Conservation (phyloP, 2,797 vertebrate species). For the Sarcoramphus papa region DNA sequence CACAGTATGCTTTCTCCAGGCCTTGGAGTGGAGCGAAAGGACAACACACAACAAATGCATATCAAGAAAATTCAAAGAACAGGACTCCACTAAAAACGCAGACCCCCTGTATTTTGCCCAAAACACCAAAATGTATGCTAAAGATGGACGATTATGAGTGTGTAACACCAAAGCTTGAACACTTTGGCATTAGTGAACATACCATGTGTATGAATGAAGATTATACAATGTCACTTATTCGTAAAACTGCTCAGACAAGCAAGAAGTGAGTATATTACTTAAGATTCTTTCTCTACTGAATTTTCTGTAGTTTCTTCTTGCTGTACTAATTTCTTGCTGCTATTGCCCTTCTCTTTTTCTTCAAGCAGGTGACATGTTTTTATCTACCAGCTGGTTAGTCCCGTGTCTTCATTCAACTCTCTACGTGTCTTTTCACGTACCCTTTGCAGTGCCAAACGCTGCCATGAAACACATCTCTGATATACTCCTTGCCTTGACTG, state of each 20-base stretch:
- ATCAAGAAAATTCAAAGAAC: background rate
- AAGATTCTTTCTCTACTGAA: background rate
- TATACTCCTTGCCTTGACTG: background rate
- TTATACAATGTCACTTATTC: constrained; percentile 85
- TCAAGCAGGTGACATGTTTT: background rate
- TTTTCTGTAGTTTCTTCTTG: background rate
- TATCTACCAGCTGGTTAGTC: background rate
- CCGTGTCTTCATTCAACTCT: background rate
- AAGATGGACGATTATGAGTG: constrained; percentile 80
- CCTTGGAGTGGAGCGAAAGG: background rate
- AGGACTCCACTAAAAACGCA: background rate
- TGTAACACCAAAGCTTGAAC: constrained; percentile 80
- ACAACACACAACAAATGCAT: background rate
- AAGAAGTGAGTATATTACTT: constrained; percentile 52
- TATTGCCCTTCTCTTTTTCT: background rate
- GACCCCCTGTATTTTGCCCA: background rate
- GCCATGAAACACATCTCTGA: background rate
- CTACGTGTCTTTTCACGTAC: fast-evolving
- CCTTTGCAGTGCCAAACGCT: background rate
- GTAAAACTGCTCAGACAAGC: constrained; percentile 68
- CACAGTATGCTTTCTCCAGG: constrained; percentile 77
- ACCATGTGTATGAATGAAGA: constrained; percentile 87
- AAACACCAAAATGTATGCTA: constrained; percentile 80
- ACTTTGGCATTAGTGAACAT: constrained; percentile 85
- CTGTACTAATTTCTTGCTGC: background rate